Base-by-base conservation (phyloP, 1,140 invertebrate species). In the Sogatella furcifera region DNA sequence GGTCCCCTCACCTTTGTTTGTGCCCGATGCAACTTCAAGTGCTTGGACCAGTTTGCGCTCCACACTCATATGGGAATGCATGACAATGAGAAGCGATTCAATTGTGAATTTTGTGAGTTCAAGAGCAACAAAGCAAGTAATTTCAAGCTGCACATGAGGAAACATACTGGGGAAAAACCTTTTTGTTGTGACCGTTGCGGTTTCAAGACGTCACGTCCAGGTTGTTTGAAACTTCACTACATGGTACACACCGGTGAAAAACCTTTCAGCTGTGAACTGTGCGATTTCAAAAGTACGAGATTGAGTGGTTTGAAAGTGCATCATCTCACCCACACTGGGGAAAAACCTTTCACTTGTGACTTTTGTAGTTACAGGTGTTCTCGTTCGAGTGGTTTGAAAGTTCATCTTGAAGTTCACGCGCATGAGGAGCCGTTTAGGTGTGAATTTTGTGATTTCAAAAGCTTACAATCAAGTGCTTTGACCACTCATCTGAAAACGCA, bases 241-340 rank as follows among this genome's bases (percentile, higher is more conserved):
- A 66, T 74, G 21, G 70, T 68, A 6, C 76, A 79, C 61, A 75
- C 71, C 13, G 73, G 74, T 1, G 73, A 76, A 28, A 75, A 73
- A 54, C 69, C 80, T 10, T 84, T 81, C 69, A 77, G 74, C 5
- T 87, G 85, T 69, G 75, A 72, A 14, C 80, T 83, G 62, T 87
- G 85, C 69, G 83, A 83, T 53, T 53, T 28, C 15, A 86, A 86
- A 67, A 76, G 81, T 66, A 86, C 85, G 67, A 82, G 84, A 2
- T 84, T 82, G 2, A 82, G 81, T 34, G 85, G 86, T 70, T 74
- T 86, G 17, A 84, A 83, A 71, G 85, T 85, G 65, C 84, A 86
- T 70, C 52, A 61, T 22, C 55, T 55, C 5, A 59, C 61, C 17
- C 67, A 68, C 44, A 66, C 62, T 19, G 59, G 61, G 2, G 61